Base-by-base conservation (phyloP, 2,113 vertebrate genomes). In the Alosa alosa region DNA sequence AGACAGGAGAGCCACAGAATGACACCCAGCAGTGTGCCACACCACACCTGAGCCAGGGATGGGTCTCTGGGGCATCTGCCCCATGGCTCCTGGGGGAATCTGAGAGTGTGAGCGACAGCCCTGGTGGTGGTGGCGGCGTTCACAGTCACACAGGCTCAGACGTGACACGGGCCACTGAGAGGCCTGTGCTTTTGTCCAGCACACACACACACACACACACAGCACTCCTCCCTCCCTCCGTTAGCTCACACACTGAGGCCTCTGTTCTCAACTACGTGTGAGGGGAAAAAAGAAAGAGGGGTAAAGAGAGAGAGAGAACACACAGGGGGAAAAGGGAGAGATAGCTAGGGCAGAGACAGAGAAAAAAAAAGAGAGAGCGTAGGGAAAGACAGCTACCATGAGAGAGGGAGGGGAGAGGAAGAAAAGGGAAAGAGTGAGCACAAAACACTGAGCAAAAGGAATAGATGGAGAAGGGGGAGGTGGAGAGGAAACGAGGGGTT, bases 191-290 rank as follows among this genome's bases (percentile, higher is more conserved):
- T 88, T 90, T 86, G 90, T 88, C 44, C 84, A 36, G 45, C 39
- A 41, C 82, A 47, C 82, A 50, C 83, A 83, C 89, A 50, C 83
- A 83, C 89, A 17, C 13, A 52, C 78, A 25, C 41, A 22, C 85
- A 83, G 72, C 72, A 36, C 90, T 50, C 83, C 91, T 85, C 85
- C 41, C 87, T 88, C 78, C 52, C 83, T 81, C 87, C 89, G 46
- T 83, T 83, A 88, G 75, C 87, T 82, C 52, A 55, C 90, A 94
- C 94, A 95, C 91, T 92, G 90, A 92, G 89, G 87, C 91, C 91
- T 94, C 94, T 95, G 93, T 95, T 94, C 87, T 87, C 84, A 22
- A 49, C 84, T 87, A 86, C 87, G 89, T 85, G 87, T 86, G 89
- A 88, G 87, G 84, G 84, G 90, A 91, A 39, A 82, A 45, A 84